phyloP scores from a whole-genome alignment of 2,113 vertebrate genomes.

The Stercorarius parasiticus region DNA sequence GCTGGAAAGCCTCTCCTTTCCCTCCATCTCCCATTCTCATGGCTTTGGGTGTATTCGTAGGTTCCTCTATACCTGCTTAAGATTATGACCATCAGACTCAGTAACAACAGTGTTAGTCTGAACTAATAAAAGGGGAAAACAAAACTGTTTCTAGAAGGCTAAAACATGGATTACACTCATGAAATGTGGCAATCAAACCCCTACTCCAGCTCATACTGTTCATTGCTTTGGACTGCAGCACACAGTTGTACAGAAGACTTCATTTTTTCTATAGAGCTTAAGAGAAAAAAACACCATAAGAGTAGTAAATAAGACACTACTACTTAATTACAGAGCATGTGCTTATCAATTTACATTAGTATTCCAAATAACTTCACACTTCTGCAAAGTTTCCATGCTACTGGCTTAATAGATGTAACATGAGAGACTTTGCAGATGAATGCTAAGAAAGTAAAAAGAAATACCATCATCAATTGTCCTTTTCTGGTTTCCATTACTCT shows the following conservation, averaged over 20 bases:
- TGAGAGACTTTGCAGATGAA: not conserved
- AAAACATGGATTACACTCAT: not conserved
- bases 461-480: slow-evolving; percentile 80
- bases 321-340: not conserved
- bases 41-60: slow-evolving; percentile 78
- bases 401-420: not conserved
- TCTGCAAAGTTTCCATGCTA: not conserved
- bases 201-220: not conserved
- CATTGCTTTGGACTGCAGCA: not conserved
- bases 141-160: not conserved
- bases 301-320: not conserved
- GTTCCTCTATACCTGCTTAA: slow-evolving; percentile 68
- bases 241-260: not conserved
- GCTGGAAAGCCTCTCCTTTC: slow-evolving; percentile 87
- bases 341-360: not conserved
- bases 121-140: not conserved
- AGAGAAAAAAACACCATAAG: not conserved
- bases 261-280: not conserved
- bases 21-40: slow-evolving; percentile 76
- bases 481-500: slow-evolving; percentile 85
- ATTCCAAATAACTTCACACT: not conserved
- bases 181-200: not conserved
- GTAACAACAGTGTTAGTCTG: not conserved
- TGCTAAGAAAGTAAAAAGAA: not conserved
- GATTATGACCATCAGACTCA: slow-evolving; percentile 17